Percentiles rank a stretch among this genome's conserved stretches.
Evolutionary conservation across 2,797 vertebrate species (phyloP).

Genomic region (Eospalax fontanierii): DNA sequence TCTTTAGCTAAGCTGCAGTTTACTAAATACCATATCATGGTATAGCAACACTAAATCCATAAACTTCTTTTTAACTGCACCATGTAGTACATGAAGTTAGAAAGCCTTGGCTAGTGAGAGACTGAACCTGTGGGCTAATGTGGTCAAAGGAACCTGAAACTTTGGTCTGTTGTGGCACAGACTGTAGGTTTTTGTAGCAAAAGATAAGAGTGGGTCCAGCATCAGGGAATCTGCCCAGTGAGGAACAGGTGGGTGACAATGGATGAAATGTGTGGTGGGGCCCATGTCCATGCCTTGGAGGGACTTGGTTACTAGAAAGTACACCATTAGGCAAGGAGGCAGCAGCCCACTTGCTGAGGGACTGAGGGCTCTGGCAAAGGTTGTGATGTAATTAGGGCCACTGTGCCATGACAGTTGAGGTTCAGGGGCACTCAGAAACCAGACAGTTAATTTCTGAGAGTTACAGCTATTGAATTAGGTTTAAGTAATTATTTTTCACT

Average conservation of each 20-base stretch:
- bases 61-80: not conserved
- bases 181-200: not conserved
- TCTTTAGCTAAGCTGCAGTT: not conserved
- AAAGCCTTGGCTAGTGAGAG: not conserved
- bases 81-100: not conserved
- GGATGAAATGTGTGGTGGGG: not conserved
- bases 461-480: constrained; percentile 33
- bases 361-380: not conserved
- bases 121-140: not conserved
- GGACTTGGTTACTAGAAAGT: not conserved
- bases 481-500: not conserved
- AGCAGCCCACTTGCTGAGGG: not conserved
- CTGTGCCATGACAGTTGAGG: not conserved
- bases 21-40: not conserved
- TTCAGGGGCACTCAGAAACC: not conserved
- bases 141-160: not conserved
- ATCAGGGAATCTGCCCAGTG: not conserved
- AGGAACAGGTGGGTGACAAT: not conserved
- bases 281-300: not conserved
- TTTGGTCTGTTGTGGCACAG: not conserved
- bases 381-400: not conserved
- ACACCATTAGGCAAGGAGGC: not conserved
- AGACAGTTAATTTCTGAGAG: constrained; percentile 3
- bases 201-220: not conserved
- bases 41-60: not conserved